Evolutionary conservation across 2,797 vertebrate genomes (phyloP), one percentile per base, ranked within the genome.

Genomic region (Crocodylus rhombifer): DNA sequence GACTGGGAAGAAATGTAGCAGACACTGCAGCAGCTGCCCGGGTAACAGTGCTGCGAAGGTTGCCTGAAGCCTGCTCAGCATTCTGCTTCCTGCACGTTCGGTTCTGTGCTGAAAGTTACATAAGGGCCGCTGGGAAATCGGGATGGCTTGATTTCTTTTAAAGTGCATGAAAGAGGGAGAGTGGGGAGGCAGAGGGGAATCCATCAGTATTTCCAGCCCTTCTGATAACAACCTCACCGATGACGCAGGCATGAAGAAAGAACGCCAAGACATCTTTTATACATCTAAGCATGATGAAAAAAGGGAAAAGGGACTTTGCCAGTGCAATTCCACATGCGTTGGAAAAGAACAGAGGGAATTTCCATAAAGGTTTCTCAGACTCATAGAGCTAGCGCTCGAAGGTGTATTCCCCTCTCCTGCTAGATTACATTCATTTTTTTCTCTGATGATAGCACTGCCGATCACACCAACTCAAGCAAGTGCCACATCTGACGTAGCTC

Each of bases 331-430:
- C 93, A 82, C 79, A 25, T 63, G 87, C 84, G 93, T 94, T 82
- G 94, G 90, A 90, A 83, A 51, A 94, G 93, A 94, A 84, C 88
- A 91, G 85, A 88, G 89, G 92, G 90, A 71, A 88, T 94, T 84
- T 82, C 92, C 93, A 36, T 78, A 92, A 77, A 90, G 91, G 80
- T 30, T 64, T 61, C 82, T 56, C 15, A 0, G 28, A 26, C 67
- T 91, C 61, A 6, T 30, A 60, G 82, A 14, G 84, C 60, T 17
- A 57, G 5, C 6, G 73, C 25, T 92, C 2, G 3, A 18, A 64
- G 9, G 18, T 36, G 82, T 1, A 26, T 33, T 62, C 73, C 21
- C 33, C 9, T 62, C 56, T 42, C 13, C 71, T 58, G 79, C 55
- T 60, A 12, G 20, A n/a, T 65, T 42, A 2, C 23, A 63, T 65